Evolutionary conservation across 2,888 invertebrate species (phyloP).

Genomic region (Caenorhabditis auriculariae): DNA sequence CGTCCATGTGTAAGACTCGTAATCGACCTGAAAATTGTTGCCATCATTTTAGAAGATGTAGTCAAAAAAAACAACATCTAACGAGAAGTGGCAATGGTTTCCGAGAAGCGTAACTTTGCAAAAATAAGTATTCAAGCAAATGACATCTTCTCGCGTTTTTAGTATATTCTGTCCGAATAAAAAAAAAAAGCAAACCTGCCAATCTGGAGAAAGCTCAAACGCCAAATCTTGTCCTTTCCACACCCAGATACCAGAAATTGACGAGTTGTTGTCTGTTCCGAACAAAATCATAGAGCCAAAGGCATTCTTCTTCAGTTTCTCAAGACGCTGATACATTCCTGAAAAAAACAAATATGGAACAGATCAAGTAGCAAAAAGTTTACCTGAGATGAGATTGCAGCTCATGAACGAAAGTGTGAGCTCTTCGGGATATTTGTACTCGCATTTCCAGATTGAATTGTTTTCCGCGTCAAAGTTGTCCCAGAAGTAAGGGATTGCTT

Average conservation of each 20-base stretch:
- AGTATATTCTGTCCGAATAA: background rate
- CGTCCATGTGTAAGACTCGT: conserved; percentile 91
- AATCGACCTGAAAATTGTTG: conserved; percentile 74
- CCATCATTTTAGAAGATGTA: conserved; percentile 34
- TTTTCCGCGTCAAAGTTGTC: conserved; percentile 92
- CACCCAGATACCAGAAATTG: conserved; percentile 94
- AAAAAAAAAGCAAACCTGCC: conserved; percentile 47
- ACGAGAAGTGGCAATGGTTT: conserved; percentile 41
- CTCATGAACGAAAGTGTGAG: conserved; percentile 92
- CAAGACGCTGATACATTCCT: conserved; percentile 97
- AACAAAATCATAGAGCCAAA: conserved; percentile 92
- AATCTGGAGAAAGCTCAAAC: conserved; percentile 72
- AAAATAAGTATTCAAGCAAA: conserved; percentile 21
- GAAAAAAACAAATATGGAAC: conserved; percentile 38
- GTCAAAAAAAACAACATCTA: conserved; percentile 20
- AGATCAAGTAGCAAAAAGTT: conserved; percentile 36
- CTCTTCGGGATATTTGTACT: conserved; percentile 93
- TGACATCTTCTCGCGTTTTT: conserved; percentile 31
- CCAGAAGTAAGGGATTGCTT: conserved; percentile 96
- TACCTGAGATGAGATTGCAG: conserved; percentile 91
- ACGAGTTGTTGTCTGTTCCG: conserved; percentile 85
- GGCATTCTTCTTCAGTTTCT: conserved; percentile 94
- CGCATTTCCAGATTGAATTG: conserved; percentile 88
- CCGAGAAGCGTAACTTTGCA: conserved; percentile 40
- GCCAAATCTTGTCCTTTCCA: conserved; percentile 94